Percentiles rank a stretch among this genome's conserved stretches.
Conservation (phyloP, 1,140 invertebrate species). For the Oreohelix idahoensis region DNA sequence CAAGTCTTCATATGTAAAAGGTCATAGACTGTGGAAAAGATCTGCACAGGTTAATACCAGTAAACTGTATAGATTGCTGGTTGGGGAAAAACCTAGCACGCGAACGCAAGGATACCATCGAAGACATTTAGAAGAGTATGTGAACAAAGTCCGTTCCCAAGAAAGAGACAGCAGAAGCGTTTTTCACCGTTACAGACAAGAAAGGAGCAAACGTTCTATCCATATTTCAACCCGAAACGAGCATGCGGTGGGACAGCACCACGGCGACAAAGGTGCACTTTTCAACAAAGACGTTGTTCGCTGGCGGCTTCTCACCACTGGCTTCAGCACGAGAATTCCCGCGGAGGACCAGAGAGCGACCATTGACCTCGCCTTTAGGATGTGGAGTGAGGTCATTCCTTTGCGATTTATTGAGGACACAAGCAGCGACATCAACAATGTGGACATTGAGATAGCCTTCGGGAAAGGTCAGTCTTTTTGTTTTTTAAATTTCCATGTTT, state of each 20-base stretch:
- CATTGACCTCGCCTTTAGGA: constrained; percentile 73
- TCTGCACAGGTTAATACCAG: background rate
- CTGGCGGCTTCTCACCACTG: constrained; percentile 71
- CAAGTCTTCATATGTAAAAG: background rate
- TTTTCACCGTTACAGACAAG: background rate
- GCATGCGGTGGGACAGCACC: constrained; percentile 27
- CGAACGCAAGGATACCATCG: background rate
- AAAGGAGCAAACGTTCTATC: constrained; percentile 53
- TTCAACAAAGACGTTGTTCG: constrained; percentile 68
- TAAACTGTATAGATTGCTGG: background rate
- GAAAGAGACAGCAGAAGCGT: background rate
- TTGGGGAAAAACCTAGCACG: background rate
- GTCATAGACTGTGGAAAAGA: constrained; percentile 23
- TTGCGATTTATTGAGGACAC: constrained; percentile 71
- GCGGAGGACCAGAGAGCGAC: constrained; percentile 71
- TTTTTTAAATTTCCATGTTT: no score
- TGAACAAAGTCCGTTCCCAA: background rate
- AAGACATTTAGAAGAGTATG: constrained; percentile 28
- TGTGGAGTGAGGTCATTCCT: constrained; percentile 75
- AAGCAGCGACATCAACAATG: constrained; percentile 63
- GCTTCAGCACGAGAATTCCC: constrained; percentile 71
- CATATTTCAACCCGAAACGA: constrained; percentile 48
- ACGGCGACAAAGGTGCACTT: constrained; percentile 39
- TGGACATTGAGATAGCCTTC: constrained; percentile 74
- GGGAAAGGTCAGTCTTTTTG: constrained; percentile 73